A percentile compares a stretch with the other conserved stretches of the same genome.
phyloP scores from a whole-genome alignment of 2,888 invertebrate species.

The Pollenia amentaria region DNA sequence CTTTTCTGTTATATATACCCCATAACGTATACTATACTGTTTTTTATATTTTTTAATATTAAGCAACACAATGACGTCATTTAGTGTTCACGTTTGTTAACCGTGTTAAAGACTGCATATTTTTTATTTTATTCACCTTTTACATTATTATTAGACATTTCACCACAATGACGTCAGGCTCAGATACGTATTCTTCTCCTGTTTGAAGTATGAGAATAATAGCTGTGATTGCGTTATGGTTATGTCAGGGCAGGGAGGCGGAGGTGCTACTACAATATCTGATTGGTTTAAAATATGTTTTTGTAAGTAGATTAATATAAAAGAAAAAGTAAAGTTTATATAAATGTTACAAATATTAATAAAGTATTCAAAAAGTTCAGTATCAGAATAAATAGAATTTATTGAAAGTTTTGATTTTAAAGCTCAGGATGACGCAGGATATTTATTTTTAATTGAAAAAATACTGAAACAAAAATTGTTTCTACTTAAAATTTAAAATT shows the following conservation, averaged over 20 bases:
- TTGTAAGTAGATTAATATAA: background rate
- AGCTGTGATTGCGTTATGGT: background rate
- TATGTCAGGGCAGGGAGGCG: background rate
- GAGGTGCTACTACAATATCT: background rate
- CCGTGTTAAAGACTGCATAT: constrained; percentile 56
- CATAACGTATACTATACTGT: background rate
- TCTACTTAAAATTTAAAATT: too few species aligned
- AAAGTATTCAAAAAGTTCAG: too few species aligned
- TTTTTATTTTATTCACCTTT: constrained; percentile 41
- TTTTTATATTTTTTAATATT: constrained; percentile 9
- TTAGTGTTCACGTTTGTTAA: constrained; percentile 59
- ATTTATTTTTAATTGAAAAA: too few species aligned
- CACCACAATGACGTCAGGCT: constrained; percentile 65
- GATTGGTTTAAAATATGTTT: constrained; percentile 10
- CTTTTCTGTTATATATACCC: background rate
- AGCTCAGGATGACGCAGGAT: too few species aligned
- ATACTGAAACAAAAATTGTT: too few species aligned
- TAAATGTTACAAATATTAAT: too few species aligned
- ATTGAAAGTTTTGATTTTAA: too few species aligned
- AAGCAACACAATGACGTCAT: constrained; percentile 64
- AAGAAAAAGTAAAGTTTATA: too few species aligned
- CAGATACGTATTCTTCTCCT: background rate
- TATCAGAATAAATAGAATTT: too few species aligned
- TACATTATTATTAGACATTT: background rate
- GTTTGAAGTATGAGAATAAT: background rate